Conservation (phyloP, 2,113 vertebrate species). For the Cisticola juncidis region DNA sequence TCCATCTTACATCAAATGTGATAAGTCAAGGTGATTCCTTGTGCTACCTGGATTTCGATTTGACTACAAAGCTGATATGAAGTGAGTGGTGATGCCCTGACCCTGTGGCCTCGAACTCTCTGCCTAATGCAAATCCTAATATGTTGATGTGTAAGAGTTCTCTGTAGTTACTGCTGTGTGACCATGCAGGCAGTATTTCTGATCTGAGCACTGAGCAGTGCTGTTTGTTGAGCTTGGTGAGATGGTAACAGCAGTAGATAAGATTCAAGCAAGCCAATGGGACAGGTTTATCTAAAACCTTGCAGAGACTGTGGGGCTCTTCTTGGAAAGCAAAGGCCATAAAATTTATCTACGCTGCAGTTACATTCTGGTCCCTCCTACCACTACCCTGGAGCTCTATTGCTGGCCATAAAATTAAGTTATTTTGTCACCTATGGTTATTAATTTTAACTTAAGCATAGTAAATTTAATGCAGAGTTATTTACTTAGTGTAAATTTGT, state of each 20-base stretch:
- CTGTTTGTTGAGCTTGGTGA: neutral
- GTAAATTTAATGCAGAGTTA: slow-evolving; percentile 60
- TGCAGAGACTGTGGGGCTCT: neutral
- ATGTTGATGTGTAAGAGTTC: neutral
- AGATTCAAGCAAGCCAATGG: neutral
- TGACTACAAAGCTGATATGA: neutral
- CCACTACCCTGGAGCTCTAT: neutral
- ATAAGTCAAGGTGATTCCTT: neutral
- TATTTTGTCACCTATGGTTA: slow-evolving; percentile 52
- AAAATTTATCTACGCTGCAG: neutral
- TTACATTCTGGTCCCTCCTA: neutral
- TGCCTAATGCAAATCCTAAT: neutral
- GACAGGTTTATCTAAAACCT: slow-evolving; percentile 1
- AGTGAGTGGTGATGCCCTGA: neutral
- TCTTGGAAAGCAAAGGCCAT: slow-evolving; percentile 16
- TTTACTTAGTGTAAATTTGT: slow-evolving; percentile 67
- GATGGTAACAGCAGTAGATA: neutral
- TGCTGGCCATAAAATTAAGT: slow-evolving; percentile 48
- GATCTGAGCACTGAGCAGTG: neutral
- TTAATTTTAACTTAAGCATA: slow-evolving; percentile 57
- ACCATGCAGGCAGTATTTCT: neutral
- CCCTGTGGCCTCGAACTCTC: neutral
- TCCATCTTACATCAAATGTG: neutral
- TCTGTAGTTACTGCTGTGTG: neutral
- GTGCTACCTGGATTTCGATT: neutral